Base-by-base conservation (phyloP, 1,140 invertebrate genomes). In the Linepithema humile region DNA sequence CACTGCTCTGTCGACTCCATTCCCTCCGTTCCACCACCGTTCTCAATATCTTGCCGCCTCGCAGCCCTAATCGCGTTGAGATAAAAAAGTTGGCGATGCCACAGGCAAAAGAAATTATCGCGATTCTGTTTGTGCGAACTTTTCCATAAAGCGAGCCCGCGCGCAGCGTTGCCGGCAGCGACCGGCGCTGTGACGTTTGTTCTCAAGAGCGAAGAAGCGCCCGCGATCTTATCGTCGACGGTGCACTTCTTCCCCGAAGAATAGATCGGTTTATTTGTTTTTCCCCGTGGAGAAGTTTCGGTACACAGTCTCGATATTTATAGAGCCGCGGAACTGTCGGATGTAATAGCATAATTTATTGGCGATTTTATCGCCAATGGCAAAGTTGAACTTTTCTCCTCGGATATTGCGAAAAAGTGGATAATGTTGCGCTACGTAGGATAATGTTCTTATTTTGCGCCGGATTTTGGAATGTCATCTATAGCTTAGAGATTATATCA, bases 41-140 rank as follows among this genome's bases (percentile, higher is more conserved):
- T 29, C 32, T 38, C 23, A 15, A 55, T 10, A 6, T 29, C 29
- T 17, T 5, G 20, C 29, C 7, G 6, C 10, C 12, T 64, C 17
- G 55, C 57, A 65, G 26, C n/a, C 48, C 50, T 80, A 80, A 80
- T 80, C 75, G 64, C 64, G 26, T 43, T n/a, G 64, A 80, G 75
- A 80, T 80, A 80, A 80, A 80, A 77, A 80, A 80, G 64, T 80
- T 80, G 0, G 17, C 35, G 35, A 35, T 60, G 12, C 65, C 45
- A n/a, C 29, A 15, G 3, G 32, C 12, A 10, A 23, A 55, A 26
- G 23, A 80, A 70, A 55, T 80, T 77, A 77, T 77, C 74, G 74
- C 74, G 60, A 20, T 43, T 70, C 75, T 43, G 64, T 70, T 70
- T 80, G 75, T 23, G 4, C 35, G 26, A 65, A 57, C 72, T 40